These are phyloP conservation scores for Plagiodera versicolora DNA, from an alignment of 2,888 invertebrate genomes.

Conservation along the genomic window DNA sequence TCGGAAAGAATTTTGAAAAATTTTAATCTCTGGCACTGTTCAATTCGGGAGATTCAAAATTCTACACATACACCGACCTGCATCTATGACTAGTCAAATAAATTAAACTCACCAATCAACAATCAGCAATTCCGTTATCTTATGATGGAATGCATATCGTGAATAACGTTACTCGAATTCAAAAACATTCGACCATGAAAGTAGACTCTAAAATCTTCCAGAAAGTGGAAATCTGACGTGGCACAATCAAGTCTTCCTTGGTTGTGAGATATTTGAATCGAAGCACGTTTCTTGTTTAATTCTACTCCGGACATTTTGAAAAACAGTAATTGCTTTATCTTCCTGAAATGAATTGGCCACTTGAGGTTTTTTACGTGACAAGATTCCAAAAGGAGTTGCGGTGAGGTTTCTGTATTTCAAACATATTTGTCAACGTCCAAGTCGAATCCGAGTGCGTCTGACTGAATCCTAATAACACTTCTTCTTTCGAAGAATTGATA, in stretches of 20 bases:
- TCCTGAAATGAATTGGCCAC: constrained; percentile 51
- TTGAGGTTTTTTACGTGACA: constrained; percentile 52
- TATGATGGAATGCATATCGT: too few species aligned
- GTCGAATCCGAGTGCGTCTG: not conserved
- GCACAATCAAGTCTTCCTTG: constrained; percentile 1
- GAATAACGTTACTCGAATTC: too few species aligned
- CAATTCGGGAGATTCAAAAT: too few species aligned
- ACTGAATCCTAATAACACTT: not conserved
- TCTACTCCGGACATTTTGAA: constrained; percentile 52
- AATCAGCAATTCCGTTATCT: too few species aligned
- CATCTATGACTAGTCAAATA: too few species aligned
- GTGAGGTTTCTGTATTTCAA: constrained; percentile 4
- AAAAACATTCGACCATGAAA: too few species aligned
- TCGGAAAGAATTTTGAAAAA: too few species aligned
- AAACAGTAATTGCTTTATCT: constrained; percentile 56
- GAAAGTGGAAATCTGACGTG: not conserved
- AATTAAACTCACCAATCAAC: too few species aligned
- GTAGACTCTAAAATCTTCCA: not conserved
- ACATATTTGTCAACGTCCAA: constrained; percentile 7
- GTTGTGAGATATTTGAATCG: constrained; percentile 42
- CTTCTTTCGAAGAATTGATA: too few species aligned
- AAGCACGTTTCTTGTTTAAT: constrained; percentile 50
- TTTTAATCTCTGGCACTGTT: too few species aligned
- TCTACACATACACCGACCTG: too few species aligned
- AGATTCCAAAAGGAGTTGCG: constrained; percentile 27